phyloP scores from a whole-genome alignment of 2,888 invertebrate genomes.

The Lottia scabra region DNA sequence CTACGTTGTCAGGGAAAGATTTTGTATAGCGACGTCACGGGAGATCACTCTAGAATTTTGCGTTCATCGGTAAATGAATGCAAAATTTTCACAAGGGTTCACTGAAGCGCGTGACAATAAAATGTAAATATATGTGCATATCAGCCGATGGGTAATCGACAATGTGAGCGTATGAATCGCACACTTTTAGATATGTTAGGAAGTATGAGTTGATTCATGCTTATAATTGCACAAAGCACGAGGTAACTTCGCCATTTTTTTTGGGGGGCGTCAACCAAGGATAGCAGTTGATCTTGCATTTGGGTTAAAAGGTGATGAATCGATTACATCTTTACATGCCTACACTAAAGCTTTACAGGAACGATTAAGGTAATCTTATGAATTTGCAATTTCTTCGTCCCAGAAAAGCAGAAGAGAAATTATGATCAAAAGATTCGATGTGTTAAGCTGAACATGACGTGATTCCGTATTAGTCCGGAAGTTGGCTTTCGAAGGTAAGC shows the following conservation, averaged over 20 bases:
- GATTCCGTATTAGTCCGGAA: conserved; percentile 13
- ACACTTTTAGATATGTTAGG: conserved; percentile 26
- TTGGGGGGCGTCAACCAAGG: conserved; percentile 26
- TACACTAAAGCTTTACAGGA: conserved; percentile 7
- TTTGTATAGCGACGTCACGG: too few relatives aligned
- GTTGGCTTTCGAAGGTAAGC: background rate
- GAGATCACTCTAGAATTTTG: too few relatives aligned
- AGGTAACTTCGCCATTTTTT: conserved; percentile 28
- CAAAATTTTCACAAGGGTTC: too few relatives aligned
- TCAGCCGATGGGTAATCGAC: conserved; percentile 35
- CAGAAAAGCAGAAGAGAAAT: conserved; percentile 11
- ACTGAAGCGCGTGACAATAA: too few relatives aligned
- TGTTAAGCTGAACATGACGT: conserved; percentile 6
- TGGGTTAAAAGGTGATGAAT: background rate
- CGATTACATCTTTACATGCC: background rate
- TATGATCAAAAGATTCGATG: conserved; percentile 14
- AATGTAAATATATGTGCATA: too few relatives aligned
- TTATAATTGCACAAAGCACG: conserved; percentile 28
- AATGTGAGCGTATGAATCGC: conserved; percentile 27
- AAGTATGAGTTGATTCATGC: conserved; percentile 23
- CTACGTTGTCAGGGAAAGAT: too few relatives aligned
- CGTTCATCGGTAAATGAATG: too few relatives aligned
- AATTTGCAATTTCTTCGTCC: background rate
- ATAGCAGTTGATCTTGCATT: conserved; percentile 29
- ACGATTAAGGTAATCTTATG: conserved; percentile 1